Evolutionary conservation across 1,140 invertebrate genomes (phyloP), one percentile per base, ranked within the genome.

Genomic region (Aphaenogaster rudis): DNA sequence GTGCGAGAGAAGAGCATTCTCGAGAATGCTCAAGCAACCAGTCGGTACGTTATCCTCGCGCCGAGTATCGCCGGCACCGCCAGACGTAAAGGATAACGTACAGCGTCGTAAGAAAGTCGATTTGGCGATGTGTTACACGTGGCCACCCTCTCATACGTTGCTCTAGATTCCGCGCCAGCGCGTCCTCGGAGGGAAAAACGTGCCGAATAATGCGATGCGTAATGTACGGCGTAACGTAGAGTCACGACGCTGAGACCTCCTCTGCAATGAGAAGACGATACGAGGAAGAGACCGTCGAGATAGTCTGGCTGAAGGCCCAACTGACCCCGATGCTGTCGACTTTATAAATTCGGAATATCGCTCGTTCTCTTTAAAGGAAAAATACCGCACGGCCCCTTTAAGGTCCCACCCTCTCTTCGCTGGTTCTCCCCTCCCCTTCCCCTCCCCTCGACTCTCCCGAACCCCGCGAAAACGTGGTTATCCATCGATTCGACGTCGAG

Each of bases 61-160:
- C 90, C 71, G 48, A 71, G 64, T 71, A 77, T 82, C 86, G 74
- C 69, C 57, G 80, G 45, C 66, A 59, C 52, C 6, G 39, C 42
- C 66, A 17, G 81, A 87, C 90, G 89, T 91, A 91, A 88, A 91
- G 87, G 90, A 91, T 91, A 91, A 91, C 90, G 72, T 91, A 91
- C 64, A 15, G 74, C 67, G 74, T 91, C 91, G 88, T 91, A 91
- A 91, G 91, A 92, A 91, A 92, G 91, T 91, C 91, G 91, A 92
- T 92, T 92, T 91, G 90, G 90, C 91, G 91, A 92, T 91, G 91
- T 84, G 91, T 91, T 91, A 91, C 81, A 88, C 45, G 87, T 63
- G 76, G 48, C 78, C 50, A 64, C 28, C n/a, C 28, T 8, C 72
- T 69, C 63, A 21, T n/a, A 50, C 74, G 3, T n/a, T 80, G 84